Conservation (phyloP, 2,113 vertebrate species). For the Eulacestoma nigropectus region DNA sequence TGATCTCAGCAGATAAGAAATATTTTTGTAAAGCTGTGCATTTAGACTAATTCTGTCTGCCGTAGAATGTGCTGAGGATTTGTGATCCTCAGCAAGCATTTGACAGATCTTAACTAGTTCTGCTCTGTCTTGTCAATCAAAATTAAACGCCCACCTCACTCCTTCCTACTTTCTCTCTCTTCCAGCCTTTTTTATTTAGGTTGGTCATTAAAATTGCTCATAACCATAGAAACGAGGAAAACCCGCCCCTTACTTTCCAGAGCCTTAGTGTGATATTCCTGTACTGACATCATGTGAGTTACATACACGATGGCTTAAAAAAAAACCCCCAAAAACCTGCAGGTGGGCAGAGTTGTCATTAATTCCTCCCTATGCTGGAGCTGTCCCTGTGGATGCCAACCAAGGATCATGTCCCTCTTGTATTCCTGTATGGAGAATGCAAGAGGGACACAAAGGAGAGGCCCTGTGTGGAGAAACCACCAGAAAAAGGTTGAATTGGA, state of each 20-base stretch:
- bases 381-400: not conserved
- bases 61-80: not conserved
- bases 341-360: not conserved
- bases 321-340: not conserved
- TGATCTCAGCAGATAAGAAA: not conserved
- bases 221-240: conserved; percentile 65
- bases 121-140: conserved; percentile 55
- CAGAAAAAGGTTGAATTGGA: not conserved
- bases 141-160: conserved; percentile 44
- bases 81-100: conserved; percentile 37
- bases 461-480: not conserved
- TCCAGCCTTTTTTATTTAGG: conserved; percentile 51
- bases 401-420: not conserved
- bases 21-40: not conserved
- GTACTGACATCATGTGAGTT: conserved; percentile 11
- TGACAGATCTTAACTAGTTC: conserved; percentile 54
- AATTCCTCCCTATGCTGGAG: not conserved
- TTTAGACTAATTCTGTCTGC: conserved; percentile 32
- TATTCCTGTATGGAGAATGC: not conserved
- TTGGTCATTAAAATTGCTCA: conserved; percentile 55
- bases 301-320: not conserved
- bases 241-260: conserved; percentile 39
- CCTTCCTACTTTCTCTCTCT: conserved; percentile 53
- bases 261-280: conserved; percentile 28
- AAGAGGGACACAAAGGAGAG: not conserved